phyloP scores from a whole-genome alignment of 2,113 vertebrate species.

The Clinocottus analis region DNA sequence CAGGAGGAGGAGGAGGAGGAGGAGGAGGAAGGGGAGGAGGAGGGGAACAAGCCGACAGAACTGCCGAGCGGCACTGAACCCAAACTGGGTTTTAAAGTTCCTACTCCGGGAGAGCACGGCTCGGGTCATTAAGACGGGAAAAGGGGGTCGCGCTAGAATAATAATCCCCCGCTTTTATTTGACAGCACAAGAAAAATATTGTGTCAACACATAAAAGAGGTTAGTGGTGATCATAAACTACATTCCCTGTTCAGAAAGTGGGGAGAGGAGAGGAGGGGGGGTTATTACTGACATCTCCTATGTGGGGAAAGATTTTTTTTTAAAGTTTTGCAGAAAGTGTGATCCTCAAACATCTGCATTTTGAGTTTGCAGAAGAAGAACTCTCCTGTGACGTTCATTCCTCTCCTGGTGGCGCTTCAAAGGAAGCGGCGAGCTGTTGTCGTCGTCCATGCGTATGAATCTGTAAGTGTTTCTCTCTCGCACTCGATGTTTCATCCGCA shows the following conservation, averaged over 20 bases:
- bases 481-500: slow-evolving; percentile 64
- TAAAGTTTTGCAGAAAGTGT: slow-evolving; percentile 36
- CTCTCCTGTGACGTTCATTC: background rate
- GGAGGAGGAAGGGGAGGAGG: too few relatives aligned
- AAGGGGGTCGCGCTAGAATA: slow-evolving; percentile 75
- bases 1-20: slow-evolving; percentile 22
- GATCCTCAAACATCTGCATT: slow-evolving; percentile 6
- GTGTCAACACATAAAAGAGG: slow-evolving; percentile 77
- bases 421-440: slow-evolving; percentile 49
- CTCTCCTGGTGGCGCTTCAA: slow-evolving; percentile 56
- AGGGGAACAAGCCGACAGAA: slow-evolving; percentile 54
- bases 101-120: slow-evolving; percentile 58
- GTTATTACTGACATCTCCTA: slow-evolving; percentile 39
- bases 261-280: slow-evolving; percentile 9
- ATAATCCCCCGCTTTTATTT: slow-evolving; percentile 80
- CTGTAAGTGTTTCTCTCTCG: slow-evolving; percentile 66
- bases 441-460: slow-evolving; percentile 62
- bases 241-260: slow-evolving; percentile 44
- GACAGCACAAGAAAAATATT: slow-evolving; percentile 81
- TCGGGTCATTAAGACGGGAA: slow-evolving; percentile 78
- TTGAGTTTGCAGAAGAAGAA: background rate
- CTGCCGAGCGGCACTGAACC: slow-evolving; percentile 72
- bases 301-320: slow-evolving; percentile 31
- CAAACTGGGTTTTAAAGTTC: slow-evolving; percentile 73
- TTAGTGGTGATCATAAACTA: slow-evolving; percentile 74